A percentile compares a stretch with the other conserved stretches of the same genome.
These are phyloP conservation scores for Anser cygnoides DNA, from an alignment of 2,113 vertebrate species.

Conservation along the genomic window DNA sequence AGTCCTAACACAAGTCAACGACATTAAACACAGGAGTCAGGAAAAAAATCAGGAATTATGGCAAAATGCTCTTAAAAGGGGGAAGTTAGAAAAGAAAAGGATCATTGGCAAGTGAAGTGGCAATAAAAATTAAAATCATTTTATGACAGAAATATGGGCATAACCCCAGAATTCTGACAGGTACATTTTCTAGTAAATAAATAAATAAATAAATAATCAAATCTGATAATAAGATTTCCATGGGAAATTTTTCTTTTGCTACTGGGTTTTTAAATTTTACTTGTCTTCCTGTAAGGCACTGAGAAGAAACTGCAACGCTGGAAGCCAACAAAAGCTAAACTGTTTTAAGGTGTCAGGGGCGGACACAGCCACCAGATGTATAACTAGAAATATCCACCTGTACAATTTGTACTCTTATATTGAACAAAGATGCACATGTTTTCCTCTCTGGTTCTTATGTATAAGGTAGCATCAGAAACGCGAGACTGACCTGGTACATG, in stretches of 20 bases:
- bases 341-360: neutral
- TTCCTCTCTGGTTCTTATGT: neutral
- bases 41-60: neutral
- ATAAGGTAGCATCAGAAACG: neutral
- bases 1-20: neutral
- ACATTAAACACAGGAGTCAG: neutral
- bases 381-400: neutral
- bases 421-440: neutral
- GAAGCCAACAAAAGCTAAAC: neutral
- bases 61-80: neutral
- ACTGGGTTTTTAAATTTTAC: neutral
- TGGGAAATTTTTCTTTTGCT: neutral
- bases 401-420: neutral
- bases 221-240: neutral
- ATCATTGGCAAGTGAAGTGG: neutral
- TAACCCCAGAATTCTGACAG: neutral
- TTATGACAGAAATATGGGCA: neutral
- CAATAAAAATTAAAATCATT: neutral
- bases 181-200: neutral
- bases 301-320: neutral
- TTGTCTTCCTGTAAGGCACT: neutral
- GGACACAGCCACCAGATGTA: neutral
- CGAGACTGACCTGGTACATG: neutral
- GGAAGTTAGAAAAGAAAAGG: neutral
- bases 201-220: neutral